Evolutionary conservation across 2,113 vertebrate genomes (phyloP), one percentile per base, ranked within the genome.

Genomic region (Scolopax mira): DNA sequence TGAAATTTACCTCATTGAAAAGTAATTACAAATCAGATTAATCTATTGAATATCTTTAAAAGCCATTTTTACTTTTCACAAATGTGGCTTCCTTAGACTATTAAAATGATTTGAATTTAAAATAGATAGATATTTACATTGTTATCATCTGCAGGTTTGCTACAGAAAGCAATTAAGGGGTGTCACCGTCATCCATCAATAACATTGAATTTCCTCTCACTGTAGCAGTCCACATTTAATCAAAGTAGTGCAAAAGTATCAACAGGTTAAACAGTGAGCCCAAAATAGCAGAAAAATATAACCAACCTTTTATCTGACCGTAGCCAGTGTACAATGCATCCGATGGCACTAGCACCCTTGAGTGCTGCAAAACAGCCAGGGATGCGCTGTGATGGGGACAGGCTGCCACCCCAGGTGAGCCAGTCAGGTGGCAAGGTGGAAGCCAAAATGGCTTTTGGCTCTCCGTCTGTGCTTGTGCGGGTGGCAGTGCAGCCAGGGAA

Each of bases 11-110:
- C 17, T 61, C 2, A 41, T 3, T 79, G 39, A 91, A 91, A 85
- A 75, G 8, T 54, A 95, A 85, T 91, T 78, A 71, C 16, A 65
- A 75, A 91, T 67, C 18, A 82, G 69, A 48, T 79, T 52, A 88
- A 69, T 27, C 6, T 35, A 60, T 10, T 64, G 37, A 49, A 60
- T 62, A 41, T n/a, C 30, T 88, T 89, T 70, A 80, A 70, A 92
- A 81, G 19, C 6, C 3, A 58, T 83, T 77, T 93, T 90, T 82
- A 51, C 10, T 75, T 82, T 90, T 62, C 75, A 73, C 3, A 51
- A 18, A 62, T 18, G 6, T 55, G 78, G 13, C 9, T 88, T 79
- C 11, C 7, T 70, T 74, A 73, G 28, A 61, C 46, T 62, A n/a
- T 18, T 85, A 33, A 83, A 88, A 83, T 37, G 0, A 70, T 61